phyloP scores from a whole-genome alignment of 2,888 invertebrate genomes.

The Hipparchia semele region DNA sequence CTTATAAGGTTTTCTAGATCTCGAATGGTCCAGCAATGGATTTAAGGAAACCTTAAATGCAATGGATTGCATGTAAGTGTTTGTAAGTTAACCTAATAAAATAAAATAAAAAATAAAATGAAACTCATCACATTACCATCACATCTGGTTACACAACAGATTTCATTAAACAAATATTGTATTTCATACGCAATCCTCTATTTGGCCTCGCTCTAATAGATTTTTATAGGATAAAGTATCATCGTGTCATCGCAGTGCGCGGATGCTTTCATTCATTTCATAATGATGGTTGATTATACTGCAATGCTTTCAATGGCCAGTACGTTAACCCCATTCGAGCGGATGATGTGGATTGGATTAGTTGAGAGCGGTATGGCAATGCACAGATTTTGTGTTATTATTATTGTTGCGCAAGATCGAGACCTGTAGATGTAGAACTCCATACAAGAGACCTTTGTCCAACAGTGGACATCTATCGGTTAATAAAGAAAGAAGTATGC shows the following conservation, averaged over 20 bases:
- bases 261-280: conserved; percentile 19
- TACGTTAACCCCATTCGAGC: conserved; percentile 11
- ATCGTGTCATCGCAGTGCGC: background rate
- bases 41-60: too few relatives aligned
- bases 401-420: background rate
- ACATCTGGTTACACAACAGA: background rate
- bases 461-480: too few relatives aligned
- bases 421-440: too few relatives aligned
- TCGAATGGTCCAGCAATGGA: too few relatives aligned
- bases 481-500: too few relatives aligned
- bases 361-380: conserved; percentile 2
- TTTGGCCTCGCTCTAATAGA: conserved; percentile 4
- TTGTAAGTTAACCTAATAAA: too few relatives aligned
- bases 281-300: conserved; percentile 1
- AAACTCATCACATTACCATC: background rate
- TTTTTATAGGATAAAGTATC: conserved; percentile 7
- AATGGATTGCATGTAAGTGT: too few relatives aligned
- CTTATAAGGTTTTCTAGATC: too few relatives aligned
- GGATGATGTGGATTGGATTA: conserved; percentile 3
- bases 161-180: background rate
- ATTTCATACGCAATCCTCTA: background rate
- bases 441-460: too few relatives aligned
- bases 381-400: background rate
- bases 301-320: conserved; percentile 9
- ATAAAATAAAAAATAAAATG: too few relatives aligned